These are phyloP conservation scores for Odobenus rosmarus DNA, from an alignment of 2,113 vertebrate species.

Conservation along the genomic window DNA sequence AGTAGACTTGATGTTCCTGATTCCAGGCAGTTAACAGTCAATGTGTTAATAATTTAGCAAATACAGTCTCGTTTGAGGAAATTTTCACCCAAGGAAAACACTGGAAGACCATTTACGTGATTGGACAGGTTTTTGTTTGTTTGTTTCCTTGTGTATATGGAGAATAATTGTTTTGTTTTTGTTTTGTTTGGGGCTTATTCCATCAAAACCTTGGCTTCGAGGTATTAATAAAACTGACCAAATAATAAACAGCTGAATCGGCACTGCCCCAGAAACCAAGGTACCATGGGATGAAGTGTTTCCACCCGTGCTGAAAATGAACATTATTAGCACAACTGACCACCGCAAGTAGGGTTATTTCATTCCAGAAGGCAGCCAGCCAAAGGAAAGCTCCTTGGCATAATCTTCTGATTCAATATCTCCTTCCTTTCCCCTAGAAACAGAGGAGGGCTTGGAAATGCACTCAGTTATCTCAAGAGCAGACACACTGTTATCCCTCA, in stretches of 20 bases:
- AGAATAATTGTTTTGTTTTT: not conserved
- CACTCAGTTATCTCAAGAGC: not conserved
- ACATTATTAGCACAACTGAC: not conserved
- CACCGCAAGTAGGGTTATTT: not conserved
- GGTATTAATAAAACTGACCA: conserved; percentile 23
- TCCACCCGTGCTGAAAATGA: not conserved
- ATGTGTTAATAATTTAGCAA: conserved; percentile 16
- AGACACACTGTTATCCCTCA: not conserved
- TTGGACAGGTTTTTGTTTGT: not conserved
- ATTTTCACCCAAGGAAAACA: not conserved
- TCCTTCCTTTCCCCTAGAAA: not conserved
- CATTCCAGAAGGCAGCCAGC: not conserved
- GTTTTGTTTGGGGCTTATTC: not conserved
- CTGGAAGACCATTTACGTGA: not conserved
- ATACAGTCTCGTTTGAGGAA: not conserved
- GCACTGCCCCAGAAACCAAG: not conserved
- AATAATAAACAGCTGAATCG: not conserved
- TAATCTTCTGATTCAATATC: not conserved
- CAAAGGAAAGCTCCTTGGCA: not conserved
- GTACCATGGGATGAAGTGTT: not conserved
- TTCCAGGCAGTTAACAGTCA: not conserved
- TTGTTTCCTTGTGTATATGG: not conserved
- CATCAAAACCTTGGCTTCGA: not conserved
- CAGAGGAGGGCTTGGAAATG: not conserved
- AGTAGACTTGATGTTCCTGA: not conserved